Base-by-base conservation (phyloP, 2,797 vertebrate species). In the Brachyrhaphis roseni region DNA sequence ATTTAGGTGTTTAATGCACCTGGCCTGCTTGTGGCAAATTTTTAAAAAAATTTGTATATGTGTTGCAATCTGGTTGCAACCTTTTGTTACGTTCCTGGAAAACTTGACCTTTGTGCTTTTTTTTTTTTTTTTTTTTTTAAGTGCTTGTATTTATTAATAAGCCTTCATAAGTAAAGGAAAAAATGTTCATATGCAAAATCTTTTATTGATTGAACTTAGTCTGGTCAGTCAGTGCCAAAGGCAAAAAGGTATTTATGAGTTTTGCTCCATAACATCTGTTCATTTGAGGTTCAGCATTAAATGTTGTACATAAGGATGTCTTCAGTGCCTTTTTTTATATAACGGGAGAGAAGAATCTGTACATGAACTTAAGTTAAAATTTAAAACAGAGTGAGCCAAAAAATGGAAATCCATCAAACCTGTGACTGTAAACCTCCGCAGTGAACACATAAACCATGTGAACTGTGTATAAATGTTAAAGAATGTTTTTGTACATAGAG, bases 41-140 rank as follows among this genome's bases (percentile, higher is more conserved):
- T 55, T 12, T 71, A 43, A 59, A 43, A 34, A 36, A n/a, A 8
- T 46, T 66, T 49, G 4, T 57, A 13, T n/a, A 57, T 57, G 45
- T 39, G 72, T 41, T 87, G 81, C 84, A 83, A 87, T 82, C 8
- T 82, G 70, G 83, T 92, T 89, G 90, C 89, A 84, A 59, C 8
- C 20, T 85, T n/a, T 75, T 77, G 91, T 94, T 93, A 91, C 89
- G 88, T 91, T 94, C 94, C 94, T 95, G 94, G 49, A 68, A 93
- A 89, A 95, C 94, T 95, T 95, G 93, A 94, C 59, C 18, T 82
- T 70, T 84, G 80, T 85, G 84, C 74, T 87, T 12, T 55, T 59
- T 28, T 2, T 4, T 34, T 62, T 8, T 43, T 7, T 75, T 59
- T 79, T 53, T 46, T 62, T 68, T 85, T 49, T 78, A 76, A 81